Base-by-base conservation (phyloP, 2,888 invertebrate species). In the Lottia gigantea region DNA sequence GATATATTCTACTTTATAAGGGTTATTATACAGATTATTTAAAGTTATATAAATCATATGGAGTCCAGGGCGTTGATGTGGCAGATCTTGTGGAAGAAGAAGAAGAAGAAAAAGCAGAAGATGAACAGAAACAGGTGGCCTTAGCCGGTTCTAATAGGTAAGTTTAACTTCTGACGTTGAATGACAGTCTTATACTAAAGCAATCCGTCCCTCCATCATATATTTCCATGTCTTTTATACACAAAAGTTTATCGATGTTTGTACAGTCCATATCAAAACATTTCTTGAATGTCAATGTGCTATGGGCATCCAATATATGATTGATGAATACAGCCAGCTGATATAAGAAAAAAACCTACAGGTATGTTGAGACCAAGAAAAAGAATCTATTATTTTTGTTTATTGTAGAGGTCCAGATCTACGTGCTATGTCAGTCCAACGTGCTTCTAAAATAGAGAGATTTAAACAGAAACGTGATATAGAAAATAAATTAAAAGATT, bases 1-100 rank as follows among this genome's bases (percentile, higher is more conserved):
- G 8, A 23, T 49, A 16, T 1, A 46, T 66, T 64, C 14, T 71
- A 46, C 71, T 46, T 62, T 74, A 77, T 8, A 75, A 86, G 86
- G 74, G 76, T 8, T 84, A 82, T 72, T 84, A 94, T 82, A 92
- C 93, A 83, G 97, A 97, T 88, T 97, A 93, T 84, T 87, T 97
- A 26, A 92, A 93, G 82, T 91, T 97, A 76, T 93, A 94, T 80
- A 93, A 93, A 85, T 92, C 93, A 72, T 97, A 97, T 88, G 93
- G 92, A 25, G 90, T 96, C 11, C 92, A 93, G 66, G 92, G 94
- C 76, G 86, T 91, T n/a, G 78, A 82, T 25, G 68, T 82, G 26
- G 70, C 68, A 15, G 71, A 76, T 6, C 66, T 72, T n/a, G 62
- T 70, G 7, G 77, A 78, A 49, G 64, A 74, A 11, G 72, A 76